Evolutionary conservation across 2,888 invertebrate genomes (phyloP).

Genomic region (Erebia palarica): DNA sequence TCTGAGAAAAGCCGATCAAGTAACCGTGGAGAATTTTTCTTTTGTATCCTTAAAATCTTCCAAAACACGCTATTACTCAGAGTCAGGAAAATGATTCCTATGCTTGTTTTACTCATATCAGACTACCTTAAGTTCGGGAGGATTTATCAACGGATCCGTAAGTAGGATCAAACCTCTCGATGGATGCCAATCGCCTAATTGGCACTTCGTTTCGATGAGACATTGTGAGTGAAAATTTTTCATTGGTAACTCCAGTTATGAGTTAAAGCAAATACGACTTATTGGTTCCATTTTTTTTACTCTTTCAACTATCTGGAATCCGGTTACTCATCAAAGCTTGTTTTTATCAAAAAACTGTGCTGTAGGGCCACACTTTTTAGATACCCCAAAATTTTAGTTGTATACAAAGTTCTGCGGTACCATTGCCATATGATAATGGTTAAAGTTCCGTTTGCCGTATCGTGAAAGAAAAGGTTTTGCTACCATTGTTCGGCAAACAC

Average conservation of each 20-base stretch:
- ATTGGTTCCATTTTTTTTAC: too few species aligned
- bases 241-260: too few species aligned
- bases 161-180: too few species aligned
- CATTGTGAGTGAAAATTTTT: too few species aligned
- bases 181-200: too few species aligned
- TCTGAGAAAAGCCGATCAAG: not conserved
- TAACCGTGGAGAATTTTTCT: not conserved
- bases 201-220: too few species aligned
- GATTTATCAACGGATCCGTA: too few species aligned
- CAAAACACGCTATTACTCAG: not conserved
- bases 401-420: not conserved
- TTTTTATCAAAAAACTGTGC: not conserved
- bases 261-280: too few species aligned
- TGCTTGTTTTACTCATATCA: too few species aligned
- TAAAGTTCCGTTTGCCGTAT: conserved; percentile 17
- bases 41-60: not conserved
- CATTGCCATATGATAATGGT: conserved; percentile 21
- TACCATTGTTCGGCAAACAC: conserved; percentile 16
- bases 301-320: not conserved
- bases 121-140: too few species aligned
- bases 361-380: not conserved
- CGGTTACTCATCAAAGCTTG: not conserved
- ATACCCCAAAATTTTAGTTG: not conserved
- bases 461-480: conserved; percentile 14
- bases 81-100: too few species aligned